phyloP scores from a whole-genome alignment of 2,113 vertebrate genomes.

The Pseudopodoces humilis region DNA sequence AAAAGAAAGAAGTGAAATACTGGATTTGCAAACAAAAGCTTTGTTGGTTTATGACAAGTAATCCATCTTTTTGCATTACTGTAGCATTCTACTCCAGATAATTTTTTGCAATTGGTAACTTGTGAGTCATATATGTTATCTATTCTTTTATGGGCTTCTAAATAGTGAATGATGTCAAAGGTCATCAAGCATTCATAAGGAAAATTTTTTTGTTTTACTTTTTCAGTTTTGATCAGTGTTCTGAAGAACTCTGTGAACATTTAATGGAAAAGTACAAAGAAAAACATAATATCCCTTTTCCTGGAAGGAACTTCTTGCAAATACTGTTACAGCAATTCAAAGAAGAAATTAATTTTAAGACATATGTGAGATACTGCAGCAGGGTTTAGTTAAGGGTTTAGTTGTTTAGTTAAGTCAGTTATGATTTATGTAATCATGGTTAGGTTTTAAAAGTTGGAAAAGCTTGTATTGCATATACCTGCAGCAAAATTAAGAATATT shows the following conservation, averaged over 20 bases:
- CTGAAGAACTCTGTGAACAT: constrained; percentile 44
- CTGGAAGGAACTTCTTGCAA: neutral
- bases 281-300: neutral
- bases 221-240: constrained; percentile 54
- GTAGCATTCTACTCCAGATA: constrained; percentile 67
- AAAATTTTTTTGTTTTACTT: constrained; percentile 38
- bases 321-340: neutral
- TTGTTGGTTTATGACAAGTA: constrained; percentile 76
- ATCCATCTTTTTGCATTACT: constrained; percentile 78
- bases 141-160: constrained; percentile 72
- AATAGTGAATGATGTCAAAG: constrained; percentile 67
- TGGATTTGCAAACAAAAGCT: constrained; percentile 72
- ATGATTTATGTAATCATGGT: neutral
- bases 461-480: neutral
- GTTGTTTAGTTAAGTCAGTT: neutral
- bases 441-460: neutral
- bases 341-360: neutral
- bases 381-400: neutral
- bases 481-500: neutral
- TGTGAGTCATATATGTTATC: constrained; percentile 74
- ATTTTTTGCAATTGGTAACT: constrained; percentile 80
- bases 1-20: constrained; percentile 69
- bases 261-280: neutral
- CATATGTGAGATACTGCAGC: neutral
- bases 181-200: constrained; percentile 53